phyloP scores from a whole-genome alignment of 2,797 vertebrate species.

The Gymnoscopelus microlampas region DNA sequence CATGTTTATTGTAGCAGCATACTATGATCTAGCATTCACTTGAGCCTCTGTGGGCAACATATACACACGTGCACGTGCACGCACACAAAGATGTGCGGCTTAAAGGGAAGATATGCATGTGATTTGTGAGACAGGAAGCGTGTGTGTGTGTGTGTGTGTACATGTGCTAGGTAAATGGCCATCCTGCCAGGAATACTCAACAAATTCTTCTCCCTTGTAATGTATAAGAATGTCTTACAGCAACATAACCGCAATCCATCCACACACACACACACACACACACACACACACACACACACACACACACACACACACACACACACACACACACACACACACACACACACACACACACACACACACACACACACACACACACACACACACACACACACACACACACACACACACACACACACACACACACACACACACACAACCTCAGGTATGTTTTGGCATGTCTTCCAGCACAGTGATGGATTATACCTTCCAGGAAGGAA shows the following conservation, averaged over 20 bases:
- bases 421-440: conserved; percentile 6
- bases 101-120: not conserved
- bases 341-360: not conserved
- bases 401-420: conserved; percentile 1
- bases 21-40: conserved; percentile 20
- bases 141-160: not conserved
- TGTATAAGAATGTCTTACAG: not conserved
- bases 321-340: not conserved
- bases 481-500: conserved; percentile 25
- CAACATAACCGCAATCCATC: not conserved
- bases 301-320: not conserved
- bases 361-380: not conserved
- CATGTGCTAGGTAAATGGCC: not conserved
- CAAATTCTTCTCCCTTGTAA: conserved; percentile 1
- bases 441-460: conserved; percentile 17
- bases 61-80: not conserved
- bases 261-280: not conserved
- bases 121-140: not conserved
- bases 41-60: not conserved
- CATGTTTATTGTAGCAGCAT: conserved; percentile 29
- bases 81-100: not conserved
- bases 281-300: conserved; percentile 1
- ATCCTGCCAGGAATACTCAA: conserved; percentile 8
- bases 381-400: not conserved
- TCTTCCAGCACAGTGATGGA: conserved; percentile 22